Evolutionary conservation across 1,140 invertebrate genomes (phyloP), one percentile per base, ranked within the genome.

Genomic region (Drosophila sproati): DNA sequence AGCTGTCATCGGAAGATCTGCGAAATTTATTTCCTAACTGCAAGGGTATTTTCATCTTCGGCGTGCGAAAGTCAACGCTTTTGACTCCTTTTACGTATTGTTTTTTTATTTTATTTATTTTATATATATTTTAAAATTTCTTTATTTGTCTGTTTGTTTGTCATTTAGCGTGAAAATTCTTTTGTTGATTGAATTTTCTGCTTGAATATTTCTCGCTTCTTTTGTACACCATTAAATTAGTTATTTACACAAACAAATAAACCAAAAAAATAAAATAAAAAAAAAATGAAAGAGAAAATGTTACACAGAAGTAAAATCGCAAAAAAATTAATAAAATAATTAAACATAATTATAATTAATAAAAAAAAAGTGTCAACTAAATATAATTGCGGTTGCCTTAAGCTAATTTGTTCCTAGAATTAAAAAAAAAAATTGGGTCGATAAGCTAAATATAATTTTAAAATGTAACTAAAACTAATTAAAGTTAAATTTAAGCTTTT

Each of bases 331-430:
- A 61, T 63, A 64, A 57, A 64, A 45, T 34, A 61, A n/a, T 59
- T 66, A 60, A 28, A 12, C 32, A 57, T 51, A 28, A 45, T 32
- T 54, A 48, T 68, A 52, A 37, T 43, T 12, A 51, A 39, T 28
- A 47, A 63, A 28, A 48, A 59, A 43, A 64, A 71, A 75, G 0
- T 39, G 28, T 12, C 34, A 74, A 70, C 56, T 71, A 73, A 63
- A 37, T 4, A 34, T 37, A 67, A 47, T 45, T 60, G 48, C 39
- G 28, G 54, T 37, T 20, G 48, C 7, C 55, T 74, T 69, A 83
- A 57, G 4, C 12, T 77, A 88, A 82, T 87, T 87, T 87, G 83
- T 87, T 71, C 59, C 68, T 86, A 76, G 8, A 66, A 35, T 63
- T 55, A 81, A 78, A 86, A 85, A 80, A 82, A 70, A 51, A 63